phyloP scores from a whole-genome alignment of 2,797 vertebrate species.

The Neopelma chrysocephalum region DNA sequence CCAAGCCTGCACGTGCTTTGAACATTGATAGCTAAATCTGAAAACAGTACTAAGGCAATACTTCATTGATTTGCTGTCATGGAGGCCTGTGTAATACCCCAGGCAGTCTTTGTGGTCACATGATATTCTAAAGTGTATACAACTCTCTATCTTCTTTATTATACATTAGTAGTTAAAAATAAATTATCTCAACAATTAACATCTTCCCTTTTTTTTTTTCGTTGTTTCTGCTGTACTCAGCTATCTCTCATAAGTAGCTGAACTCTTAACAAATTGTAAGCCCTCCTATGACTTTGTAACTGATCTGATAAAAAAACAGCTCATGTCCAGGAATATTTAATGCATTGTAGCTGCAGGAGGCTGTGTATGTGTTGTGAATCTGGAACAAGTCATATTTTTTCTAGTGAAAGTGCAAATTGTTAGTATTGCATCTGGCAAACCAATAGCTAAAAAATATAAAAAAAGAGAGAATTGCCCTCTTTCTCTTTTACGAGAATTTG shows the following conservation, averaged over 20 bases:
- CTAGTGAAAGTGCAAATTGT: background rate
- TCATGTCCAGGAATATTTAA: background rate
- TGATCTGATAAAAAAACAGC: background rate
- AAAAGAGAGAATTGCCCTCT: background rate
- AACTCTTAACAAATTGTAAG: background rate
- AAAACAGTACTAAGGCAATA: background rate
- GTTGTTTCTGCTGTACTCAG: background rate
- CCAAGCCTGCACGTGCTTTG: background rate
- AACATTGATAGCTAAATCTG: background rate
- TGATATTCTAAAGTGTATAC: background rate
- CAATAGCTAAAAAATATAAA: background rate
- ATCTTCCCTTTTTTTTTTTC: background rate
- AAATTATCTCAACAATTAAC: background rate
- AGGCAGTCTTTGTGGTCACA: background rate
- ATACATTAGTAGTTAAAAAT: background rate
- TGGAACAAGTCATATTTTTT: background rate
- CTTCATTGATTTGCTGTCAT: background rate
- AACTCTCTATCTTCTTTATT: background rate
- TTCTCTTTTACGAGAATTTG: background rate
- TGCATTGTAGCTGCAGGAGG: background rate
- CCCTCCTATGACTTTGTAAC: background rate
- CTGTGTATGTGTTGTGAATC: background rate
- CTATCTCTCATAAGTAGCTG: background rate
- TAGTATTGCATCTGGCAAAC: background rate
- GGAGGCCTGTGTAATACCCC: background rate